Evolutionary conservation across 2,888 invertebrate genomes (phyloP), one percentile per base, ranked within the genome.

Genomic region (Drosophila quasianomalipes): DNA sequence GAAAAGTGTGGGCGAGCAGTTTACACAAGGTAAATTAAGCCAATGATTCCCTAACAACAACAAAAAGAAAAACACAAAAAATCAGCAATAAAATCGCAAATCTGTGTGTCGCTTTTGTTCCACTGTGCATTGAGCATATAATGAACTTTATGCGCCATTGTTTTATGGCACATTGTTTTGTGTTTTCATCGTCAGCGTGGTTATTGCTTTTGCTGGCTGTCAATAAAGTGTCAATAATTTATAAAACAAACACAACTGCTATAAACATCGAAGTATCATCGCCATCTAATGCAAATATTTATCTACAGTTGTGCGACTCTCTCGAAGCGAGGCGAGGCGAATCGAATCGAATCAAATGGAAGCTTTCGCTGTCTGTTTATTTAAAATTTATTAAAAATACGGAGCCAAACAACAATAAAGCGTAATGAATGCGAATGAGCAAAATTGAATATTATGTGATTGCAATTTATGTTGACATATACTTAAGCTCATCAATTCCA

Each of bases 211-310:
- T 79, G 63, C 61, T 62, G 78, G 55, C 65, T 87, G 90, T 87
- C 87, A 87, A 91, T 87, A 91, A 87, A 87, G 91, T 87, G 90
- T 91, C 91, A 87, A 87, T 87, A 87, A 87, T 87, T 87, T 87
- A 87, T 91, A 89, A 87, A 91, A 71, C 85, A 87, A 87, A 87
- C 87, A 89, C 76, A 89, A 90, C 57, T 78, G 72, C 81, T 73
- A 74, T 85, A 81, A 86, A 79, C 82, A 79, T 71, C 70, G 49
- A 80, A 75, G 83, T 85, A 85, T 78, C 76, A 85, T 78, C 76
- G 70, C 71, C 74, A 74, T 90, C 87, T 90, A 90, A 89, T 87
- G 89, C 90, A 87, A 87, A 87, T 87, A 87, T 87, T 87, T 87
- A 79, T 75, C 69, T 67, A 77, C 85, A 74, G 62, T 64, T 66